Evolutionary conservation across 2,113 vertebrate genomes (phyloP).

Genomic region (Clupea harengus): DNA sequence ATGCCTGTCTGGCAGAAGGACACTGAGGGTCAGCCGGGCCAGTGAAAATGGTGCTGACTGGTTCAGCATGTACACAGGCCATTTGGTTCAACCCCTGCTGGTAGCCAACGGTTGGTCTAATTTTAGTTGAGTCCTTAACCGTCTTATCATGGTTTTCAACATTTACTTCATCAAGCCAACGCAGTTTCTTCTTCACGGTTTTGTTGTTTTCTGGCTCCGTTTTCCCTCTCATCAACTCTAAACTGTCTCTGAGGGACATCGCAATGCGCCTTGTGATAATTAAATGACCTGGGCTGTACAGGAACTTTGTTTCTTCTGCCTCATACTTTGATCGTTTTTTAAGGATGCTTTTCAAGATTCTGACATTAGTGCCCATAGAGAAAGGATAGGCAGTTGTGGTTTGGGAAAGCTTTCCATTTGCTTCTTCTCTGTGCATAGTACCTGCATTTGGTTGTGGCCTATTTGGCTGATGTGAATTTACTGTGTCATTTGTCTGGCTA

Average conservation of each 20-base stretch:
- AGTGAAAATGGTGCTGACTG: slow-evolving; percentile 51
- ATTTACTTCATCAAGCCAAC: slow-evolving; percentile 83
- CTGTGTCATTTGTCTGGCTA: slow-evolving; percentile 36
- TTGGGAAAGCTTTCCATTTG: slow-evolving; percentile 38
- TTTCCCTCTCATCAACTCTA: slow-evolving; percentile 80
- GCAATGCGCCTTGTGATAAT: slow-evolving; percentile 66
- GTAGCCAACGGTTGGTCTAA: slow-evolving; percentile 53
- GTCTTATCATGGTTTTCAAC: slow-evolving; percentile 39
- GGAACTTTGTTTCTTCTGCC: slow-evolving; percentile 45
- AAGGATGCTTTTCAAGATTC: slow-evolving; percentile 81
- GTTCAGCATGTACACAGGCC: slow-evolving; percentile 44
- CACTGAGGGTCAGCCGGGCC: slow-evolving; percentile 50
- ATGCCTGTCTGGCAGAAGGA: slow-evolving; percentile 75
- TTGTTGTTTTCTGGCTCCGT: slow-evolving; percentile 60
- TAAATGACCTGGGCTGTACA: slow-evolving; percentile 55
- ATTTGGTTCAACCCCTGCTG: slow-evolving; percentile 45
- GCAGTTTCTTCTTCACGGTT: slow-evolving; percentile 73
- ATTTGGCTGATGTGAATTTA: slow-evolving; percentile 33
- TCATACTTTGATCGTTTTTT: slow-evolving; percentile 79
- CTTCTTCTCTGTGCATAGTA: slow-evolving; percentile 43
- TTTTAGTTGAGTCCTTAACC: slow-evolving; percentile 33
- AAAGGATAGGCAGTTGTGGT: slow-evolving; percentile 39
- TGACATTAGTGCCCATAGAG: slow-evolving; percentile 49
- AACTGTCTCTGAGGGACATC: slow-evolving; percentile 79
- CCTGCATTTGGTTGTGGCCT: slow-evolving; percentile 36